phyloP scores from a whole-genome alignment of 2,888 invertebrate species.

The Operophtera brumata region DNA sequence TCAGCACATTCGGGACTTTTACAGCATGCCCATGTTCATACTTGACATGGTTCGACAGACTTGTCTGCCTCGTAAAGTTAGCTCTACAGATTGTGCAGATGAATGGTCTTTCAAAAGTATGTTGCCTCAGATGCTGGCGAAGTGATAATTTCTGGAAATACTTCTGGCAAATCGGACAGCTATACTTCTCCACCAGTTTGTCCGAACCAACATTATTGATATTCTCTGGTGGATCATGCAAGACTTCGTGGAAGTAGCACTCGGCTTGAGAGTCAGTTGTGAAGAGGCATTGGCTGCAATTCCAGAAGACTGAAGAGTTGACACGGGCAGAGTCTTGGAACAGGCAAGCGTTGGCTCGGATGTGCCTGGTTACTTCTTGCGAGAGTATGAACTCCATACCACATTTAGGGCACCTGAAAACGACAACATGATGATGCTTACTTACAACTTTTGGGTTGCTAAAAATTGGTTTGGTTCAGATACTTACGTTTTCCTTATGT shows the following conservation, averaged over 20 bases:
- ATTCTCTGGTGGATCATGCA: constrained; percentile 79
- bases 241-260: constrained; percentile 85
- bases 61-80: constrained; percentile 84
- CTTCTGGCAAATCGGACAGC: constrained; percentile 85
- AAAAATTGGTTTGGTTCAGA: too few species aligned
- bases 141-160: constrained; percentile 83
- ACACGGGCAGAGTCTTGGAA: constrained; percentile 49
- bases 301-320: constrained; percentile 64
- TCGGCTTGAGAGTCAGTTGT: constrained; percentile 85
- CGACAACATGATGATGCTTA: not conserved
- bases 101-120: constrained; percentile 87
- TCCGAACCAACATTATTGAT: constrained; percentile 46
- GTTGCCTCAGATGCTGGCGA: constrained; percentile 85
- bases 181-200: constrained; percentile 71
- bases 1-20: constrained; percentile 35
- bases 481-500: constrained; percentile 82
- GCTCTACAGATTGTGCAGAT: constrained; percentile 82
- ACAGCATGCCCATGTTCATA: constrained; percentile 66
- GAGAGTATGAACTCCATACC: constrained; percentile 84
- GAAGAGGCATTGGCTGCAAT: constrained; percentile 82
- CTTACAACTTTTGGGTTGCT: not conserved
- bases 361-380: constrained; percentile 88
- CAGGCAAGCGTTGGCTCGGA: constrained; percentile 81
- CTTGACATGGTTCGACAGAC: constrained; percentile 82
- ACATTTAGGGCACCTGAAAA: constrained; percentile 85